phyloP scores from a whole-genome alignment of 2,888 invertebrate species.

The Scaptodrosophila latifasciaeformis region DNA sequence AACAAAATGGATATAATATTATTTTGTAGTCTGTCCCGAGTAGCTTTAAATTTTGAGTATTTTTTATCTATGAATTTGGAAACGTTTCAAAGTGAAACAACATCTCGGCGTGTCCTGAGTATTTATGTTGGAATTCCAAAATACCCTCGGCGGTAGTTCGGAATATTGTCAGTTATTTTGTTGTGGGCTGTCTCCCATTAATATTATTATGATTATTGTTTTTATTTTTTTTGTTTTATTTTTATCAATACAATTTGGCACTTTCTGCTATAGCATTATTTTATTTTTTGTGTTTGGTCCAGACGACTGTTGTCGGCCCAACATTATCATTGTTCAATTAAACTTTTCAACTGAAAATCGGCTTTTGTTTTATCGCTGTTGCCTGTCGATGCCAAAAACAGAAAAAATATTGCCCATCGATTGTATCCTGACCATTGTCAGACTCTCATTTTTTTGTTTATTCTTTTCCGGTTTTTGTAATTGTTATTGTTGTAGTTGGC shows the following conservation, averaged over 20 bases:
- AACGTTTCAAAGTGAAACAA: too few relatives aligned
- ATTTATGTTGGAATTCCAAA: too few relatives aligned
- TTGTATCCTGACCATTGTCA: conserved; percentile 43
- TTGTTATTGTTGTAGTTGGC: conserved; percentile 26
- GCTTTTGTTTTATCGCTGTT: conserved; percentile 63
- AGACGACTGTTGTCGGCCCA: conserved; percentile 36
- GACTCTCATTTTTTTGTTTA: conserved; percentile 13
- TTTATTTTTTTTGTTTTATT: conserved; percentile 30
- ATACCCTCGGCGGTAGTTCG: too few relatives aligned
- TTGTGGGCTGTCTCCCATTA: too few relatives aligned
- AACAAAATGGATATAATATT: too few relatives aligned
- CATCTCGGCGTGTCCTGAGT: too few relatives aligned
- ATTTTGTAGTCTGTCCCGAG: too few relatives aligned
- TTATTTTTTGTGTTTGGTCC: not conserved
- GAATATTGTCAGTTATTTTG: too few relatives aligned
- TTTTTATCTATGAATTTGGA: too few relatives aligned
- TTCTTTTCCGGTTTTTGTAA: not conserved
- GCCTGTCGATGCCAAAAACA: conserved; percentile 57
- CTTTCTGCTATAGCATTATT: not conserved
- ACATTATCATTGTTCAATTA: conserved; percentile 62
- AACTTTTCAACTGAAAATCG: conserved; percentile 69
- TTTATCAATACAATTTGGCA: conserved; percentile 4
- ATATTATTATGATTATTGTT: too few relatives aligned
- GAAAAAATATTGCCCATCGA: too few relatives aligned
- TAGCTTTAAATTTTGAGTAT: too few relatives aligned